phyloP scores from a whole-genome alignment of 2,113 vertebrate genomes.

The Clarias magur region DNA sequence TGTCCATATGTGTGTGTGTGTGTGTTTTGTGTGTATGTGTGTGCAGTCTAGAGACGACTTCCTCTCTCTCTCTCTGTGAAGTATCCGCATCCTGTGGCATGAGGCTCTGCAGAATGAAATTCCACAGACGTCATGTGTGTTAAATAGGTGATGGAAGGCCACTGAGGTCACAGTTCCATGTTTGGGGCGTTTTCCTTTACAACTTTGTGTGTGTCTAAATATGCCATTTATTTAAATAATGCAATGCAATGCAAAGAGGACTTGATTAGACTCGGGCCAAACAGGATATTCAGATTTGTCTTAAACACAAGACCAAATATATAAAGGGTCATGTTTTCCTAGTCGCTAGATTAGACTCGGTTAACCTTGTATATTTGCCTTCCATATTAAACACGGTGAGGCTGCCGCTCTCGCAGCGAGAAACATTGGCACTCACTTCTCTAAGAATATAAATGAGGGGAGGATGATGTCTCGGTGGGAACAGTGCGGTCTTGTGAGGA shows the following conservation, averaged over 20 bases:
- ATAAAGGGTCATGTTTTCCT: not conserved
- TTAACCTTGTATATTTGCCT: not conserved
- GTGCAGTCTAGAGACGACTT: constrained; percentile 9
- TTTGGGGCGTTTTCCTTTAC: not conserved
- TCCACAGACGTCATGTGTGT: constrained; percentile 38
- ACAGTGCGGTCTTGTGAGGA: not conserved
- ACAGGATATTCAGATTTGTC: not conserved
- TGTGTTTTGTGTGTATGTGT: not conserved
- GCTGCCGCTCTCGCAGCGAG: not conserved
- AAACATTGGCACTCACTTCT: constrained; percentile 1
- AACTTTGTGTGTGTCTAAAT: not conserved
- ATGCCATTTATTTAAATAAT: not conserved
- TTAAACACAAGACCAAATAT: not conserved
- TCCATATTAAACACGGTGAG: not conserved
- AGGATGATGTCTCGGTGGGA: constrained; percentile 6
- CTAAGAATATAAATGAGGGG: not conserved
- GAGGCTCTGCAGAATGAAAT: constrained; percentile 47
- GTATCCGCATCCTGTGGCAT: constrained; percentile 35
- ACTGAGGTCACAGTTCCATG: constrained; percentile 28
- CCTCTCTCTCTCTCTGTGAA: constrained; percentile 33
- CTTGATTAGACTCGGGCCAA: not conserved
- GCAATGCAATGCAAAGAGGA: not conserved
- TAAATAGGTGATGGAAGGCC: not conserved
- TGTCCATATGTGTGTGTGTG: not conserved
- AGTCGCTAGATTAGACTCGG: not conserved